Evolutionary conservation across 2,888 invertebrate genomes (phyloP).

Genomic region (Agrilus biguttatus): DNA sequence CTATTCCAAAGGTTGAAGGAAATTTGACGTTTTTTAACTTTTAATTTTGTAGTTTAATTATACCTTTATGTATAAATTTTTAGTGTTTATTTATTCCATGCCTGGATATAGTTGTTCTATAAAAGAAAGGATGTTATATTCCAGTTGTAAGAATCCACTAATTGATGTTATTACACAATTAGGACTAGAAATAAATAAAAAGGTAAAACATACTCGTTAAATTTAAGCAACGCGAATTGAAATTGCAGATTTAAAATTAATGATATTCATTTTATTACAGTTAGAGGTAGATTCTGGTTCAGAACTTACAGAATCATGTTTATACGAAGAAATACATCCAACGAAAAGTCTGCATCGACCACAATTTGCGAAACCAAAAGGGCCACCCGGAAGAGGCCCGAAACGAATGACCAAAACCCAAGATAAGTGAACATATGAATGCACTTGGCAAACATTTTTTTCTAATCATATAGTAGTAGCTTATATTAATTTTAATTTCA

Average conservation of each 20-base stretch:
- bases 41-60: too few species aligned
- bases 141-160: constrained; percentile 90
- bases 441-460: background rate
- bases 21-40: too few species aligned
- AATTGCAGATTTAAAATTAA: background rate
- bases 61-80: constrained; percentile 16
- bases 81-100: constrained; percentile 98
- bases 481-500: too few species aligned
- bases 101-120: constrained; percentile 93
- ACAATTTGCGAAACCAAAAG: constrained; percentile 93
- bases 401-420: constrained; percentile 70
- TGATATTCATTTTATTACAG: constrained; percentile 35
- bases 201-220: constrained; percentile 43
- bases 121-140: constrained; percentile 97
- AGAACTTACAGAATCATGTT: constrained; percentile 78
- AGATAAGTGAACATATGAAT: constrained; percentile 10
- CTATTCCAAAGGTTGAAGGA: background rate
- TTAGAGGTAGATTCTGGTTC: constrained; percentile 82
- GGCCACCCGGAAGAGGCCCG: constrained; percentile 85
- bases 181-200: constrained; percentile 69
- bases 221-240: background rate
- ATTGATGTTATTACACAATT: constrained; percentile 66
- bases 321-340: constrained; percentile 90
- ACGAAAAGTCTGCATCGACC: constrained; percentile 76
- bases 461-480: too few species aligned